Conservation (phyloP, 2,113 vertebrate genomes). For the Ailuropoda melanoleuca region DNA sequence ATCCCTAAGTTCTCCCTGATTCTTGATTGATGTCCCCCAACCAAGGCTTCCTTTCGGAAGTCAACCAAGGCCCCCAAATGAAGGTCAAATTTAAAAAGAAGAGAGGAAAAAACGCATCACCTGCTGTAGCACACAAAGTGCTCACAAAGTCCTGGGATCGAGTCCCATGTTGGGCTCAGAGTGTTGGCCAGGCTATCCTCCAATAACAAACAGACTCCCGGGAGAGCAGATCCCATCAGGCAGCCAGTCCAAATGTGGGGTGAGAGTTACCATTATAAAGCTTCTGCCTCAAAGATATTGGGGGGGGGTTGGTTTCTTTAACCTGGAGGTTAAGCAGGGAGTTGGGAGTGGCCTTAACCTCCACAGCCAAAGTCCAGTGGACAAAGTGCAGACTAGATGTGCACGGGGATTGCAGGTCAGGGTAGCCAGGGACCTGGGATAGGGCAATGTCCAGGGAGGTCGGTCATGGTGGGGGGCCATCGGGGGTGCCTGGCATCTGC, state of each 20-base stretch:
- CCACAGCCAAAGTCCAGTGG: background rate
- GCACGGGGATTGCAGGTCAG: background rate
- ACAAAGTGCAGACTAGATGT: background rate
- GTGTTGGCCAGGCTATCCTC: background rate
- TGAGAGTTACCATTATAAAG: background rate
- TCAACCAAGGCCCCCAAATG: background rate
- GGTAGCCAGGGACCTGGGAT: background rate
- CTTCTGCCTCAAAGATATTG: background rate
- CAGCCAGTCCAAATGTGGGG: background rate
- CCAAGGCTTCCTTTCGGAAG: background rate
- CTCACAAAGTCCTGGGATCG: background rate
- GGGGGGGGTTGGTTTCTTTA: background rate
- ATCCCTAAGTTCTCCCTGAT: background rate
- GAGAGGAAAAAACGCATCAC: background rate
- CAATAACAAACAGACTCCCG: background rate
- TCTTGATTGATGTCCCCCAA: background rate
- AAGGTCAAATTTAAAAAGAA: background rate
- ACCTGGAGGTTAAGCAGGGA: background rate
- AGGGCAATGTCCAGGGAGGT: background rate
- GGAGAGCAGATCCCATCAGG: background rate
- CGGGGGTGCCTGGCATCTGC: background rate
- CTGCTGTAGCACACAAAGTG: background rate
- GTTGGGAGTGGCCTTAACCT: background rate
- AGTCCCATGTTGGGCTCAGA: background rate
- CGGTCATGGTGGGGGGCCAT: background rate